phyloP scores from a whole-genome alignment of 2,888 invertebrate species.

The Seira musarum region DNA sequence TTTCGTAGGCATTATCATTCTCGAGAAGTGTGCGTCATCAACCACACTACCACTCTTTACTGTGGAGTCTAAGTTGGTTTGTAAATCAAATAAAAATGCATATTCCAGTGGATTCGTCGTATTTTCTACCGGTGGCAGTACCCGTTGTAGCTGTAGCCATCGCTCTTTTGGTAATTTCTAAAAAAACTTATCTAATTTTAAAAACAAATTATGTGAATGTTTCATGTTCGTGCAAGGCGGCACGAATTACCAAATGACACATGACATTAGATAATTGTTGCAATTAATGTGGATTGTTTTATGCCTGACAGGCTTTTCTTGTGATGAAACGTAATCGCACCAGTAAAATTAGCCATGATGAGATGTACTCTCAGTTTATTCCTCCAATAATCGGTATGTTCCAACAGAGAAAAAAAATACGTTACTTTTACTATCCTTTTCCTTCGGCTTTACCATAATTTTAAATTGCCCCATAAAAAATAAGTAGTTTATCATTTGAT shows the following conservation, averaged over 20 bases:
- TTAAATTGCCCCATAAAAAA: too few relatives aligned
- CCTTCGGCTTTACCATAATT: too few relatives aligned
- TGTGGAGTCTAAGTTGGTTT: neutral
- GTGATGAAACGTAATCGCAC: slow-evolving; percentile 40
- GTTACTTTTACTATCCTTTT: too few relatives aligned
- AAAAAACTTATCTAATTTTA: neutral
- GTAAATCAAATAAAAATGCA: slow-evolving; percentile 30
- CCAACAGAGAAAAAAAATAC: neutral
- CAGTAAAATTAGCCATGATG: slow-evolving; percentile 40
- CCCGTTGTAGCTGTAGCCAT: slow-evolving; percentile 52
- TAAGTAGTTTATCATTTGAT: too few relatives aligned
- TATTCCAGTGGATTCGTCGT: slow-evolving; percentile 47
- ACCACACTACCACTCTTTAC: neutral
- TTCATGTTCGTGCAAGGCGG: neutral
- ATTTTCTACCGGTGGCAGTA: slow-evolving; percentile 48
- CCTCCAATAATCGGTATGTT: slow-evolving; percentile 59
- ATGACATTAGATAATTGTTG: neutral
- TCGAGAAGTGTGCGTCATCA: slow-evolving; percentile 14
- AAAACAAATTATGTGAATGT: neutral
- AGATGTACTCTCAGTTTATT: slow-evolving; percentile 57
- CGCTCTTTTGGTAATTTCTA: slow-evolving; percentile 50
- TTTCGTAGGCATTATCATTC: neutral
- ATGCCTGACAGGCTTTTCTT: slow-evolving; percentile 31
- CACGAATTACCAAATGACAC: too few relatives aligned
- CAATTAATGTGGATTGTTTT: neutral